These are phyloP conservation scores for Phrynocephalus guinanensis DNA, from an alignment of 2,797 vertebrate genomes.

Conservation along the genomic window DNA sequence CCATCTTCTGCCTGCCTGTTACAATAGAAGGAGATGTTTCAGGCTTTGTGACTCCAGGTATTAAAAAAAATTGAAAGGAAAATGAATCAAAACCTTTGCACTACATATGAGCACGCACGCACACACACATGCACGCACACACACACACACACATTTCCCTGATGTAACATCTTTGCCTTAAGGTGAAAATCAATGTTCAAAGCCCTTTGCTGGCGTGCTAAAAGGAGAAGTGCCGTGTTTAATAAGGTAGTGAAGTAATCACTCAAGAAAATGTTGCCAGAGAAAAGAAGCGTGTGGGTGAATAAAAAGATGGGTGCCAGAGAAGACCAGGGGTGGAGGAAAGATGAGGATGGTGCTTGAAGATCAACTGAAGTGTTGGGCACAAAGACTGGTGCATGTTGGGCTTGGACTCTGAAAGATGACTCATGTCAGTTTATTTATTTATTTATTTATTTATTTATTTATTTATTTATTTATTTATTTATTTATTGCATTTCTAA, in stretches of 20 bases:
- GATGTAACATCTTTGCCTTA: slow-evolving; percentile 59
- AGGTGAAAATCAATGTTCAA: slow-evolving; percentile 71
- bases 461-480: no score
- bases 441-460: no score
- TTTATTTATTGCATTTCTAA: no score
- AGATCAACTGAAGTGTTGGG: background rate
- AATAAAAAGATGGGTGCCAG: background rate
- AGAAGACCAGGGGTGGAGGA: no score
- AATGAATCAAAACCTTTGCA: slow-evolving; percentile 63
- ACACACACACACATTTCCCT: slow-evolving; percentile 48
- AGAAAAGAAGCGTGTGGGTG: fast-evolving
- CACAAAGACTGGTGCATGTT: no score
- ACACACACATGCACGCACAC: no score
- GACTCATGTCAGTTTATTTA: no score
- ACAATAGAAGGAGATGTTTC: background rate
- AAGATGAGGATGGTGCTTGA: no score
- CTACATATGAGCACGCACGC: no score
- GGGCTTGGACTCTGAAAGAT: no score
- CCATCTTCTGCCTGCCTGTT: no score
- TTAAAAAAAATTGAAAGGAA: slow-evolving; percentile 65
- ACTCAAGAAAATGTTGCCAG: background rate
- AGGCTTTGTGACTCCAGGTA: slow-evolving; percentile 34
- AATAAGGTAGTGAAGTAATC: slow-evolving; percentile 13
- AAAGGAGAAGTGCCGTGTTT: slow-evolving; percentile 62
- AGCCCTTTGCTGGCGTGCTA: slow-evolving; percentile 64